Conservation (phyloP, 2,888 invertebrate species). For the Vanessa cardui region DNA sequence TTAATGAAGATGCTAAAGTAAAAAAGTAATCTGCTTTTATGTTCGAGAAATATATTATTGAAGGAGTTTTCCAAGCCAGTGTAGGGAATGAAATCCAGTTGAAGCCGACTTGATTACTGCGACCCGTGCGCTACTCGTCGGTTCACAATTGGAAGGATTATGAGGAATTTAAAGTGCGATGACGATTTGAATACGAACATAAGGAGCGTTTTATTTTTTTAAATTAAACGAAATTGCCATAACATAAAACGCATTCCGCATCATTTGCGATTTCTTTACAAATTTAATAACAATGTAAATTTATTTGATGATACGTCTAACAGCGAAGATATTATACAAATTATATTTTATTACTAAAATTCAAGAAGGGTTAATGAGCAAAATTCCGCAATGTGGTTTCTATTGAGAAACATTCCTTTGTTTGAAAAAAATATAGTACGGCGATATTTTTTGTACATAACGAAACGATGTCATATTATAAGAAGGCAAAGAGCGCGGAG, state of each 20-base stretch:
- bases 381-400: conserved; percentile 31
- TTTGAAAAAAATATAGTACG: conserved; percentile 31
- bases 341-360: conserved; percentile 22
- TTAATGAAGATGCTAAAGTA: conserved; percentile 38
- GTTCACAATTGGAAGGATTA: conserved; percentile 81
- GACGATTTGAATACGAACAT: conserved; percentile 80
- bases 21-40: conserved; percentile 47
- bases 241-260: conserved; percentile 40
- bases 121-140: conserved; percentile 69
- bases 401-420: conserved; percentile 39
- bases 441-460: conserved; percentile 35
- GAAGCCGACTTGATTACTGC: conserved; percentile 79
- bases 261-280: conserved; percentile 32
- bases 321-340: conserved; percentile 11
- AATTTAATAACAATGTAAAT: conserved; percentile 14
- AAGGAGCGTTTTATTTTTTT: conserved; percentile 60
- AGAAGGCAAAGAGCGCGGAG: conserved; percentile 42
- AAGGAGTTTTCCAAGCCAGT: conserved; percentile 60
- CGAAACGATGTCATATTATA: conserved; percentile 35
- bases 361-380: conserved; percentile 32
- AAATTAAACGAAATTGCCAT: conserved; percentile 64
- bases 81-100: conserved; percentile 72
- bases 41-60: conserved; percentile 54
- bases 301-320: conserved; percentile 14
- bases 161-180: conserved; percentile 80